Evolutionary conservation across 2,888 invertebrate species (phyloP).

Genomic region (Archips xylosteana): DNA sequence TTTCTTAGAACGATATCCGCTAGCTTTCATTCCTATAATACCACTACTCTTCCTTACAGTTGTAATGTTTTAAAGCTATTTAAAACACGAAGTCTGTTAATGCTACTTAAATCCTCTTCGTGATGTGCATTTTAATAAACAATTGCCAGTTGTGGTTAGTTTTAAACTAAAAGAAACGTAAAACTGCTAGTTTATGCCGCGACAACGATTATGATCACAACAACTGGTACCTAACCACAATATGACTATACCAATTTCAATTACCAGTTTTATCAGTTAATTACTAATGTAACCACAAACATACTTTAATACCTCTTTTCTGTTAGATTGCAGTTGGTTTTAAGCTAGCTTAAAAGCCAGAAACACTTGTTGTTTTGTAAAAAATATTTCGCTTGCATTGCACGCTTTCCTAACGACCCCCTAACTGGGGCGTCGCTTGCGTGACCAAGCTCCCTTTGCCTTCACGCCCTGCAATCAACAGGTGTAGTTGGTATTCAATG

Average conservation of each 20-base stretch:
- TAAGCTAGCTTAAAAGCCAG: neutral
- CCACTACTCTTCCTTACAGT: neutral
- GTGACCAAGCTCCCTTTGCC: conserved; percentile 64
- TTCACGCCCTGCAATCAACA: conserved; percentile 65
- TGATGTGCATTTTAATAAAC: neutral
- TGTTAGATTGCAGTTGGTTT: neutral
- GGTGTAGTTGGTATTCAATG: conserved; percentile 63
- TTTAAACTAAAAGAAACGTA: neutral
- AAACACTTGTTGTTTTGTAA: conserved; percentile 24
- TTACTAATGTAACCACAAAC: neutral
- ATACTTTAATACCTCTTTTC: neutral
- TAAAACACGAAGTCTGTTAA: neutral
- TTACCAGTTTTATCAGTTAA: neutral
- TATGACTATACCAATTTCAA: neutral
- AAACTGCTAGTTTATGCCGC: neutral
- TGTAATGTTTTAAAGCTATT: neutral
- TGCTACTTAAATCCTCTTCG: neutral
- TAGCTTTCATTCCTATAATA: neutral
- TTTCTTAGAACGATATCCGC: neutral
- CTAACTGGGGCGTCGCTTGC: conserved; percentile 61
- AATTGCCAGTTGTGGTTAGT: neutral
- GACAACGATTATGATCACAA: too few relatives aligned
- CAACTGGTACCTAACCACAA: neutral
- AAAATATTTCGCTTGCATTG: conserved; percentile 25
- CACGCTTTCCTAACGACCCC: conserved; percentile 22